Evolutionary conservation across 2,797 vertebrate genomes (phyloP), one percentile per base, ranked within the genome.

Genomic region (Sphenodon punctatus): DNA sequence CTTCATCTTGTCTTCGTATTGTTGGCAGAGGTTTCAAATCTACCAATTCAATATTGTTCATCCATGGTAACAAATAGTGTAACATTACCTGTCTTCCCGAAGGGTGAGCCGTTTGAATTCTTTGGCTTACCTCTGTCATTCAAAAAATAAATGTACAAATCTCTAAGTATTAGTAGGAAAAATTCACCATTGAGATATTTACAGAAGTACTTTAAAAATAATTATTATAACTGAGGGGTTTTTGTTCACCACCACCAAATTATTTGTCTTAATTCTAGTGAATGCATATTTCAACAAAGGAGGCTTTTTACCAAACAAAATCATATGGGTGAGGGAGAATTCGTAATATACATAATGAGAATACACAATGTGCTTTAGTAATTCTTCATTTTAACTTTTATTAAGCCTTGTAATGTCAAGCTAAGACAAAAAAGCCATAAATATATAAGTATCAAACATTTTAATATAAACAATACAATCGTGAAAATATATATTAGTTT

Each of bases 31-130:
- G 97, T 81, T 98, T 99, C 65, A 98, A 93, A 70, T 99, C 99
- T 8, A 99, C 97, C 91, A 99, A 80, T 95, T 99, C 99, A 68
- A 99, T 96, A 42, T 99, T 99, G 96, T 99, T 99, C 98, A 99
- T 98, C 99, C 99, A 99, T 0, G 99, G 99, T 19, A 99, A 95
- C 76, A 99, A 96, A 92, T 99, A 99, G 95, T 99, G 98, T 80
- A 99, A 90, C 99, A 99, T 99, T 56, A 98, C 98, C 77, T 99
- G 99, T 38, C 98, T 97, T 30, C 99, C 99, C 61, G 97, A 97
- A 11, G 99, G 99, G 87, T 99, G 98, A 7, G 98, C 98, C 0
- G 97, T 99, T 90, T 98, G 98, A 89, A 99, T 99, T 67, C 99
- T 96, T 96, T 99, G 99, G 95, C 99, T 99, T 83, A 99, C 97